Evolutionary conservation across 2,797 vertebrate genomes (phyloP).

Genomic region (Sorex maritimensis): DNA sequence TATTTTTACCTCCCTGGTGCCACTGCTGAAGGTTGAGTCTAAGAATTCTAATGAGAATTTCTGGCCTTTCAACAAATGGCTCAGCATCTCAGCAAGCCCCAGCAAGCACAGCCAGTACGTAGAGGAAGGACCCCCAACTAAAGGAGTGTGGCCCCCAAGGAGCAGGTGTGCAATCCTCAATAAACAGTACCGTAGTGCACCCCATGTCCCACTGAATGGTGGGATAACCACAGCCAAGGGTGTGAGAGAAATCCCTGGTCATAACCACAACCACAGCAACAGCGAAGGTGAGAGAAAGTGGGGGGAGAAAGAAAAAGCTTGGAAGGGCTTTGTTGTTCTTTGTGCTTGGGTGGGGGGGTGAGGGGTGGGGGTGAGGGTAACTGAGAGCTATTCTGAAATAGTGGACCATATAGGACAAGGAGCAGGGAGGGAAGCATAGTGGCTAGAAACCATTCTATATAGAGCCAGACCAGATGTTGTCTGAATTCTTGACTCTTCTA

Average conservation of each 20-base stretch:
- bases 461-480: background rate
- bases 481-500: too few relatives aligned
- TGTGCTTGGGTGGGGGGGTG: background rate
- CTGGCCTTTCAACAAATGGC: constrained; percentile 35
- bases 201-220: too few relatives aligned
- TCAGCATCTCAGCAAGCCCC: background rate
- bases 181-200: too few relatives aligned
- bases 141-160: too few relatives aligned
- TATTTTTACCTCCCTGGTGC: constrained; percentile 78
- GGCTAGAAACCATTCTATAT: background rate
- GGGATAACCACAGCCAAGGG: too few relatives aligned
- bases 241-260: too few relatives aligned
- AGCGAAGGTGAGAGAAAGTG: too few relatives aligned
- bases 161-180: too few relatives aligned
- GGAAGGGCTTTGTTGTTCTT: constrained; percentile 38
- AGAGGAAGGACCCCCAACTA: too few relatives aligned
- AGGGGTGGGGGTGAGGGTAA: background rate
- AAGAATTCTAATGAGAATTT: constrained; percentile 63
- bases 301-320: background rate
- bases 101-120: too few relatives aligned
- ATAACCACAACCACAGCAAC: too few relatives aligned
- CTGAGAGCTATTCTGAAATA: background rate
- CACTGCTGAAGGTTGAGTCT: constrained; percentile 61
- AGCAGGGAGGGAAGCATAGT: background rate
- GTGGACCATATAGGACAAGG: background rate